phyloP scores from a whole-genome alignment of 2,888 invertebrate genomes.

The Napeogenes sylphis region DNA sequence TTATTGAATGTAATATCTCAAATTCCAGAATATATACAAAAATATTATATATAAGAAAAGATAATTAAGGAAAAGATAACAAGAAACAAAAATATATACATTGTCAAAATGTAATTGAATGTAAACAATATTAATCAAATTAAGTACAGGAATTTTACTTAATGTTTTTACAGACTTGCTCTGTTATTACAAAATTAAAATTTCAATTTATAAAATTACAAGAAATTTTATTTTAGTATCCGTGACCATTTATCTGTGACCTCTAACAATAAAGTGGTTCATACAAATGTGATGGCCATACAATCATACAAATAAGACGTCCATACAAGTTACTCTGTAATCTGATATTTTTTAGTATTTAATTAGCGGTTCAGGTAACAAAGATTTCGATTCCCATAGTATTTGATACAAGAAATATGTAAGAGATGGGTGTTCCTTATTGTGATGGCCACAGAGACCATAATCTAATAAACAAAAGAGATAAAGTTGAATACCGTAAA shows the following conservation, averaged over 20 bases:
- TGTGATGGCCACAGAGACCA: not conserved
- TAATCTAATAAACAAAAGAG: conserved; percentile 1
- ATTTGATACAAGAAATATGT: not conserved
- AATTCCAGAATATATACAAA: not conserved
- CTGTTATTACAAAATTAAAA: too few relatives aligned
- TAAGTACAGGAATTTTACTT: too few relatives aligned
- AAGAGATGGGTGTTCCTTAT: conserved; percentile 6
- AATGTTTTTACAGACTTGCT: too few relatives aligned
- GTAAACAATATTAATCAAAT: too few relatives aligned
- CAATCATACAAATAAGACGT: not conserved
- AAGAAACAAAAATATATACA: too few relatives aligned
- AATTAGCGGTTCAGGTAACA: conserved; percentile 18
- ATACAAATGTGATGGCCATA: not conserved
- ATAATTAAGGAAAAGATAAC: too few relatives aligned
- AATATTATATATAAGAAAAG: too few relatives aligned
- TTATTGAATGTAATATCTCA: conserved; percentile 16
- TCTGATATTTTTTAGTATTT: conserved; percentile 24
- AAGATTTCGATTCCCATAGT: not conserved
- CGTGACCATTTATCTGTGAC: not conserved
- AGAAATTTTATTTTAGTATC: not conserved
- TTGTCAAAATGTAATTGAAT: too few relatives aligned
- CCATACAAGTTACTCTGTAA: conserved; percentile 13
- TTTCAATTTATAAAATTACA: not conserved
- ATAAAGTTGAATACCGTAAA: conserved; percentile 10
- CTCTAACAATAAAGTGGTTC: not conserved